Base-by-base conservation (phyloP, 2,113 vertebrate species). In the Petroica traversi region DNA sequence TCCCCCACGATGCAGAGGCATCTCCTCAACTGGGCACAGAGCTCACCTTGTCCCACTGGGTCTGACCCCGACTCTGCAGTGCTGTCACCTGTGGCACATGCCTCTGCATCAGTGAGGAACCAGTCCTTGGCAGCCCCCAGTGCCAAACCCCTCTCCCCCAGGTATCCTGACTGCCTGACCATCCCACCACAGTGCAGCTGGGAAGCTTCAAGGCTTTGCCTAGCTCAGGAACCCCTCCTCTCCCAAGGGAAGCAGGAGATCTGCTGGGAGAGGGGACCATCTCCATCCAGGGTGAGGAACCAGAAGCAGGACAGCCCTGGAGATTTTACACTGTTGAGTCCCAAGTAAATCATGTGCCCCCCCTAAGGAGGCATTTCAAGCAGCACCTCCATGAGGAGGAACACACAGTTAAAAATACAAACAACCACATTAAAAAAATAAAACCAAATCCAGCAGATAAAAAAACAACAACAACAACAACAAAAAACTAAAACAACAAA, bases 131-230 rank as follows among this genome's bases (percentile, higher is more conserved):
- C 69, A 91, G 61, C 40, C 24, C 40, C 11, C 25, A 29, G 48
- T 82, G 77, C 88, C 67, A 79, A 88, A 52, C 3, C 19, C 48
- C 29, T 90, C 62, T 5, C 28, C 31, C 5, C 7, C 0, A 0
- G 45, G 49, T 52, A 36, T 20, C 19, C 31, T 10, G 66, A n/a
- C 67, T 88, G 90, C 29, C 48, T 29, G 10, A 52, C 52, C 17
- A 31, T 46, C 54, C 48, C 0, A 0, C 64, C 33, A 57, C 34
- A 49, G 33, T 0, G 0, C 38, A 82, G 57, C 20, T 0, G 1
- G 66, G 57, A 82, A 78, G 61, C 46, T 59, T 41, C 0, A 1
- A 66, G n/a, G 67, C 57, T 71, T 54, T 77, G 63, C 80, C 68
- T 74, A 66, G 46, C 59, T 72, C 57, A 55, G 74, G 28, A 52